A percentile compares a stretch with the other conserved stretches of the same genome.
Evolutionary conservation across 2,113 vertebrate species (phyloP).

Genomic region (Todiramphus chloris): DNA sequence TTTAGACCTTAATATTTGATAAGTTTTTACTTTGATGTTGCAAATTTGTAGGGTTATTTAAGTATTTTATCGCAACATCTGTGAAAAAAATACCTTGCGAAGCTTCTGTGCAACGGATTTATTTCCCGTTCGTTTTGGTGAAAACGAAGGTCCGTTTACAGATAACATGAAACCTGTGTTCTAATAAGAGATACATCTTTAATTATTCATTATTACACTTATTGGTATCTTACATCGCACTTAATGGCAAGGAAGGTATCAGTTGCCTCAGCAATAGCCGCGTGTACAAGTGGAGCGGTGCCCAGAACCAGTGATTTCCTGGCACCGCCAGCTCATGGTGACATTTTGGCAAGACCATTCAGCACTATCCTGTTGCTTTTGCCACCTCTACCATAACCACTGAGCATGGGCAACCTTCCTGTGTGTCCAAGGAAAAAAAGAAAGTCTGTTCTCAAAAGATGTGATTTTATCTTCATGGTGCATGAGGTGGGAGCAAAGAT

Average conservation of each 20-base stretch:
- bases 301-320: not conserved
- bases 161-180: slow-evolving; percentile 5
- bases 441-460: not conserved
- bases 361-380: not conserved
- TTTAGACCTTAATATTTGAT: slow-evolving; percentile 29
- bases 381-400: not conserved
- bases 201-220: slow-evolving; percentile 63
- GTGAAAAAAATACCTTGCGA: not conserved
- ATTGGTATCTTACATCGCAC: slow-evolving; percentile 8
- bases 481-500: not conserved
- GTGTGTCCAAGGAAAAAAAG: not conserved
- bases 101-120: not conserved
- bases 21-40: not conserved
- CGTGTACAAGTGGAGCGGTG: fast-evolving
- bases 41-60: slow-evolving; percentile 15
- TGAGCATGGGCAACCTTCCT: fast-evolving
- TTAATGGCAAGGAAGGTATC: not conserved
- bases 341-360: not conserved
- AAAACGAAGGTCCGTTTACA: not conserved
- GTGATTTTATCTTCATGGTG: not conserved
- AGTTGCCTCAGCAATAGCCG: not conserved
- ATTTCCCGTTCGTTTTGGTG: not conserved
- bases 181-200: slow-evolving; percentile 36
- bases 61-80: slow-evolving; percentile 1
- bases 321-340: fast-evolving